These are phyloP conservation scores for Sylvia borin DNA, from an alignment of 2,797 vertebrate genomes.

Conservation along the genomic window DNA sequence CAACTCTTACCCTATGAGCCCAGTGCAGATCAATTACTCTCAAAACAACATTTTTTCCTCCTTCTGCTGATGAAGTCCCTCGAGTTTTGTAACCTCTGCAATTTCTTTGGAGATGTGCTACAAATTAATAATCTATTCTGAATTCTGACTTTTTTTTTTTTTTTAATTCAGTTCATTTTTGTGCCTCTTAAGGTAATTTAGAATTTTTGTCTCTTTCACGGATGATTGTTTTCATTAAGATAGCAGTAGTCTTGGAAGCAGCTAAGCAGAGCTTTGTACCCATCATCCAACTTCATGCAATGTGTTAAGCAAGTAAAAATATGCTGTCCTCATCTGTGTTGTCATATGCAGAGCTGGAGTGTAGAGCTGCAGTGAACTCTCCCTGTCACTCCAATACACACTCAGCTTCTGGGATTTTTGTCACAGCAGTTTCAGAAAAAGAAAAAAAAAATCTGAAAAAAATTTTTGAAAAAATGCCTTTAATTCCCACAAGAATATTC, in stretches of 20 bases:
- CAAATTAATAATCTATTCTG: background rate
- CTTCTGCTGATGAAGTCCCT: background rate
- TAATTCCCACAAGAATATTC: background rate
- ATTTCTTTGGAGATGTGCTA: background rate
- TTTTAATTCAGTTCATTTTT: background rate
- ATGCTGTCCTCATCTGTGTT: background rate
- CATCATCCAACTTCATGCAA: background rate
- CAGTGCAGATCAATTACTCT: background rate
- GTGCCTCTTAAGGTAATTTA: background rate
- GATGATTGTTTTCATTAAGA: constrained; percentile 17
- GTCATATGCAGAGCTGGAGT: background rate
- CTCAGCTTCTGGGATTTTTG: background rate
- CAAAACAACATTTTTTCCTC: background rate
- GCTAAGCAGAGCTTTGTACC: background rate
- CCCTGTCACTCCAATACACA: background rate
- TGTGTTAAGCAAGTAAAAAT: background rate
- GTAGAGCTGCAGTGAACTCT: background rate
- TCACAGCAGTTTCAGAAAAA: background rate
- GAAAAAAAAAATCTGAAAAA: background rate
- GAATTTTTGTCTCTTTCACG: background rate
- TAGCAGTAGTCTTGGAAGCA: constrained; percentile 45
- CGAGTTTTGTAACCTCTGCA: background rate
- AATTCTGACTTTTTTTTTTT: background rate
- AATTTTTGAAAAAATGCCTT: background rate
- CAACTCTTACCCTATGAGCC: background rate